Evolutionary conservation across 2,888 invertebrate species (phyloP).

Genomic region (Stenotaenia linearis): DNA sequence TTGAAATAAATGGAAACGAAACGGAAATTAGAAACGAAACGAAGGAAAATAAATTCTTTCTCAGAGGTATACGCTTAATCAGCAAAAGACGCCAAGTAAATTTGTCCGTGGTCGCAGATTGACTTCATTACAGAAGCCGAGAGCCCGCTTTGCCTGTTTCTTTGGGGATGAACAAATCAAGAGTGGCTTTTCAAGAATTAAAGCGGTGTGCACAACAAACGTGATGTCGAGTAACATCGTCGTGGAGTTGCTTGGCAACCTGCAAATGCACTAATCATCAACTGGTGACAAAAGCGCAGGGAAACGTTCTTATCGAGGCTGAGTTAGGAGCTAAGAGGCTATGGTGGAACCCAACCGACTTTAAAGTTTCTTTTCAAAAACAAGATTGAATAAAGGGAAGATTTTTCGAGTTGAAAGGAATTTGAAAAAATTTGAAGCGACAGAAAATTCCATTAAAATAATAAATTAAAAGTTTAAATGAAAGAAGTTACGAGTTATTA

Average conservation of each 20-base stretch:
- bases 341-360: background rate
- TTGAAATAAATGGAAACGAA: background rate
- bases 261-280: background rate
- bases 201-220: background rate
- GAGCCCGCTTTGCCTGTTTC: background rate
- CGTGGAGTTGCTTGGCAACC: background rate
- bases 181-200: constrained; percentile 9
- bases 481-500: no score
- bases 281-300: constrained; percentile 4
- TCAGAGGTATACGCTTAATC: background rate
- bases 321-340: background rate
- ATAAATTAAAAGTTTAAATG: background rate
- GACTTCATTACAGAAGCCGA: background rate
- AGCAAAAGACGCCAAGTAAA: constrained; percentile 4
- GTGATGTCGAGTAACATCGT: background rate
- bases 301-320: background rate
- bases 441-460: background rate
- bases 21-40: background rate
- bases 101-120: constrained; percentile 9
- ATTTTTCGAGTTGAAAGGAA: background rate
- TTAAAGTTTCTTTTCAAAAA: background rate
- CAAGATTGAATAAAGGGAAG: background rate
- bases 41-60: background rate
- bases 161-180: constrained; percentile 9
- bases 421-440: background rate